Base-by-base conservation (phyloP, 2,888 invertebrate genomes). In the Cephus pygmeus region DNA sequence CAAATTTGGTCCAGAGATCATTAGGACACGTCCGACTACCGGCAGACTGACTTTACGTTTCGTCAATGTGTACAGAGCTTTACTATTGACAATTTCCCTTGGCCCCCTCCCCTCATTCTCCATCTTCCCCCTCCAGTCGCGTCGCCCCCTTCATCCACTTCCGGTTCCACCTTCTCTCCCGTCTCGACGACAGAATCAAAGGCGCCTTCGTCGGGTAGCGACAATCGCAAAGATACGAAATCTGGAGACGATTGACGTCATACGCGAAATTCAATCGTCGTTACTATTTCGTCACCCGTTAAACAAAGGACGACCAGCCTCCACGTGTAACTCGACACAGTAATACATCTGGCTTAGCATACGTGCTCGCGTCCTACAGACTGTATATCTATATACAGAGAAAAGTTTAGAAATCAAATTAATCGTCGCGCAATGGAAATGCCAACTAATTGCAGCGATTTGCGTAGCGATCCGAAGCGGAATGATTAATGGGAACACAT, bases 101-200 rank as follows among this genome's bases (percentile, higher is more conserved):
- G 9, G 6, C 0, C 15, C 0, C 2, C 23, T 0, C 1, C 23
- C 15, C 56, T 1, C 56, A 6, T 1, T 56, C 23, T 1, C 9
- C 56, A 6, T 15, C 40, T 56, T 56, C 23, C 56, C 56, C 23
- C 56, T 15, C 56, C 15, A 15, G 6, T 40, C 40, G 36, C 36
- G 12, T 36, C 40, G 40, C 15, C 40, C 40, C 4, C 15, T 12
- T 12, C 15, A 56, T 23, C 9, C 56, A 56, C 6, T 23, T 56
- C 23, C 56, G 9, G 23, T 23, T 23, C 9, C 56, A 56, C 9
- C 6, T 15, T 40, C 40, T 1, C 4, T 4, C 15, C 15, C 40
- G 40, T 23, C 56, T 23, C 56, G 9, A 56, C 6, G 56, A 9
- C 23, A 56, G 9, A 9, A 9, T 56, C 23, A 56, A 56, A 56